Base-by-base conservation (phyloP, 2,888 invertebrate species). In the Tetragonula carbonaria region DNA sequence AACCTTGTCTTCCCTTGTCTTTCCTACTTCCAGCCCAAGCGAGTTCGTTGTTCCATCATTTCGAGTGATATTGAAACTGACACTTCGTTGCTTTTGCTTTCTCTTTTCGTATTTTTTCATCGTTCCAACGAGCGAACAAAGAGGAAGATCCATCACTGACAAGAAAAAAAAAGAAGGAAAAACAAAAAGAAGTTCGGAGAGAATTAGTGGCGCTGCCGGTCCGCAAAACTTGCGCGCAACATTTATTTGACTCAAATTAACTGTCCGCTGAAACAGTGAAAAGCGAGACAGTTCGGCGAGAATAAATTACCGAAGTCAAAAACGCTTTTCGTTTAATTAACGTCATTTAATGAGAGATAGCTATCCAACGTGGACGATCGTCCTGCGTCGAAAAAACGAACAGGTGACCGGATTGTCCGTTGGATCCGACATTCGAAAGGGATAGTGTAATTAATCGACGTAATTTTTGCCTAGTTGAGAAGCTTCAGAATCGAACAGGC, bases 271-370 rank as follows among this genome's bases (percentile, higher is more conserved):
- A 68, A 62, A 68, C 62, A 45, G 76, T 55, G 83, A 53, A 74
- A 77, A 74, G 38, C 63, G 57, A 73, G 59, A 55, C 68, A 28
- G 63, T 72, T 51, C 82, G 16, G 62, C 4, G 50, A 51, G 66
- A 76, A 81, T 83, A 83, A 75, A 73, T 85, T 75, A 51, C 53
- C 57, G 16, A 51, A 72, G 73, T 78, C 59, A 79, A 85, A 75
- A 85, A 79, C 74, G 62, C 70, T 85, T 78, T 74, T 53, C 65
- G 66, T 76, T 76, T 85, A 84, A 86, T 85, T 81, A 79, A 85
- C 75, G 85, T 85, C 71, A 72, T 79, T 85, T 86, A 86, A 84
- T 77, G 75, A 85, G 78, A 71, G 78, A 79, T 85, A 81, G 74
- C 33, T 76, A 85, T 86, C 86, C 84, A 75, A 33, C 80, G 75